Conservation (phyloP, 2,113 vertebrate genomes). For the Dasyprocta punctata region DNA sequence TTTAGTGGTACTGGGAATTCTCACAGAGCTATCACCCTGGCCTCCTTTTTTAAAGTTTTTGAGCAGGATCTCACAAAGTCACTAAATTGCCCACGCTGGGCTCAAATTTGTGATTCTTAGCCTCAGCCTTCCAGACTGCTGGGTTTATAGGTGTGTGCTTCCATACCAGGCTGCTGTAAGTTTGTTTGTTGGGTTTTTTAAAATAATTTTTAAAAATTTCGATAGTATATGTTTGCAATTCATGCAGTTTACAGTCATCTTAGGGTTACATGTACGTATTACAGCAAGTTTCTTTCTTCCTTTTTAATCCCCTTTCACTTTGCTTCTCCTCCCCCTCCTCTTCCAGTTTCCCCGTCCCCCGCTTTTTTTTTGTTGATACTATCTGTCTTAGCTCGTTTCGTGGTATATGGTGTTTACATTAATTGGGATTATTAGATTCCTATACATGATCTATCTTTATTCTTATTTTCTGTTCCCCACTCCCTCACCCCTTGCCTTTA, state of each 20-base stretch:
- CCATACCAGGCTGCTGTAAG: not conserved
- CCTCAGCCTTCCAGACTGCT: not conserved
- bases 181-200: not conserved
- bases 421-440: not conserved
- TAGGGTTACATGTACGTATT: not conserved
- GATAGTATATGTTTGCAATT: not conserved
- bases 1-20: not conserved
- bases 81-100: not conserved
- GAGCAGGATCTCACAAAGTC: not conserved
- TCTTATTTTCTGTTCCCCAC: not conserved
- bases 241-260: not conserved
- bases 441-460: not conserved
- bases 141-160: not conserved
- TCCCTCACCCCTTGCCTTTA: not conserved
- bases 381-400: not conserved
- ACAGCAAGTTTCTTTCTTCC: not conserved
- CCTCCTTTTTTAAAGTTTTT: not conserved
- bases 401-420: not conserved
- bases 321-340: not conserved
- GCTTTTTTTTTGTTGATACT: not conserved
- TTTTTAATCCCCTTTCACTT: not conserved
- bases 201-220: not conserved
- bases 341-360: not conserved
- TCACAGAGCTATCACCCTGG: not conserved
- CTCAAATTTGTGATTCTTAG: not conserved